A percentile compares a stretch with the other conserved stretches of the same genome.
phyloP scores from a whole-genome alignment of 92 coral and sea anemone species.

The Metridium senile region DNA sequence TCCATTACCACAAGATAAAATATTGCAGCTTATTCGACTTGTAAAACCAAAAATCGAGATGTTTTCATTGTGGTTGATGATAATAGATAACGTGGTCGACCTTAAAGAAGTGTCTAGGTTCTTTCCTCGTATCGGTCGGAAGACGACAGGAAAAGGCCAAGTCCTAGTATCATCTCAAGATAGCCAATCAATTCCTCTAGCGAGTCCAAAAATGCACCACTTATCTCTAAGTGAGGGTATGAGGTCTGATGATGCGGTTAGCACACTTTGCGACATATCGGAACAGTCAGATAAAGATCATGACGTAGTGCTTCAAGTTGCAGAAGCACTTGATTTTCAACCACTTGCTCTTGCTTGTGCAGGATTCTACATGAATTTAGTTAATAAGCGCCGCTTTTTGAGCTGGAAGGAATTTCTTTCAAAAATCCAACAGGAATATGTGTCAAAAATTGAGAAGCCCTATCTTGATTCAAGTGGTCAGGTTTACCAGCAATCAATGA shows the following conservation, averaged over 20 bases:
- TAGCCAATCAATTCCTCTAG: conserved; percentile 16
- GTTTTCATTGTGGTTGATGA: conserved; percentile 27
- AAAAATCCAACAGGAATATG: background rate
- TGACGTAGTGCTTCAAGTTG: background rate
- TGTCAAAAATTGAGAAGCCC: background rate
- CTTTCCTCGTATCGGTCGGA: conserved; percentile 13
- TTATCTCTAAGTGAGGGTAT: conserved; percentile 35
- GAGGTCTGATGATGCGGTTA: conserved; percentile 18
- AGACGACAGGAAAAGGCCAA: conserved; percentile 37
- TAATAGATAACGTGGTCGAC: conserved; percentile 31
- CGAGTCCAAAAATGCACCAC: conserved; percentile 17
- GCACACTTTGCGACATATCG: conserved; percentile 1
- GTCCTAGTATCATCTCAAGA: conserved; percentile 44
- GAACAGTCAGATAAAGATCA: background rate
- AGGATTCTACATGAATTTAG: background rate
- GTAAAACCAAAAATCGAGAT: background rate
- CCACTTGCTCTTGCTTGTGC: conserved; percentile 28
- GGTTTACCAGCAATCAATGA: background rate
- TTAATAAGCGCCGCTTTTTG: background rate
- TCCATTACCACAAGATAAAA: background rate
- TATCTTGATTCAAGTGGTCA: background rate
- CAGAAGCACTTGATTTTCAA: too few species aligned
- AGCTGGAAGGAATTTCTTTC: background rate
- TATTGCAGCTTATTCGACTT: background rate
- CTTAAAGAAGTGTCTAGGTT: background rate